Evolutionary conservation across 2,113 vertebrate species (phyloP).

Genomic region (Paracanthobrama guichenoti): DNA sequence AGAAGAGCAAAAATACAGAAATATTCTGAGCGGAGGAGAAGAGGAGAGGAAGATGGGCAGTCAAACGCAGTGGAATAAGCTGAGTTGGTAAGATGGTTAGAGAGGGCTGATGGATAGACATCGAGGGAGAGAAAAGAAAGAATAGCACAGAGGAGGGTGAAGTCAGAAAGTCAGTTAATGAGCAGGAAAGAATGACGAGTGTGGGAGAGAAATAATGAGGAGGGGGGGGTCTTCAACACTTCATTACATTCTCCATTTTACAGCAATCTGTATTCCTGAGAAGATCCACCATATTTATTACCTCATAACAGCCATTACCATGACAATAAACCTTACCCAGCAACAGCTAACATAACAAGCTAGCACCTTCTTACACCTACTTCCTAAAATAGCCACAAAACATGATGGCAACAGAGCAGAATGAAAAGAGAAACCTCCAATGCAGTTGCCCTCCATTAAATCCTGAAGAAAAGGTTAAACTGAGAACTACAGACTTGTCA

Average conservation of each 20-base stretch:
- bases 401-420: background rate
- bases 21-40: background rate
- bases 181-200: constrained; percentile 7
- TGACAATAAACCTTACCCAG: constrained; percentile 31
- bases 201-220: constrained; percentile 8
- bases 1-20: constrained; percentile 2
- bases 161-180: constrained; percentile 2
- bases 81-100: background rate
- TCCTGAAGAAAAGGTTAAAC: background rate
- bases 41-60: background rate
- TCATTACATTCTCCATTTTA: constrained; percentile 20
- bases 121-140: background rate
- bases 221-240: constrained; percentile 18
- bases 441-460: background rate
- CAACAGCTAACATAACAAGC: constrained; percentile 33
- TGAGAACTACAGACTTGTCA: constrained; percentile 10
- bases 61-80: background rate
- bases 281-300: constrained; percentile 2
- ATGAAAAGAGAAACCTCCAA: constrained; percentile 2
- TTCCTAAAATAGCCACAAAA: constrained; percentile 35
- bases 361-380: background rate
- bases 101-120: background rate
- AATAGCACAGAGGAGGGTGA: background rate
- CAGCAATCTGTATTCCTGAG: constrained; percentile 20
- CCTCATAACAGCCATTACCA: constrained; percentile 28